Evolutionary conservation across 2,888 invertebrate species (phyloP), one percentile per base, ranked within the genome.

Genomic region (Junonia oenone): DNA sequence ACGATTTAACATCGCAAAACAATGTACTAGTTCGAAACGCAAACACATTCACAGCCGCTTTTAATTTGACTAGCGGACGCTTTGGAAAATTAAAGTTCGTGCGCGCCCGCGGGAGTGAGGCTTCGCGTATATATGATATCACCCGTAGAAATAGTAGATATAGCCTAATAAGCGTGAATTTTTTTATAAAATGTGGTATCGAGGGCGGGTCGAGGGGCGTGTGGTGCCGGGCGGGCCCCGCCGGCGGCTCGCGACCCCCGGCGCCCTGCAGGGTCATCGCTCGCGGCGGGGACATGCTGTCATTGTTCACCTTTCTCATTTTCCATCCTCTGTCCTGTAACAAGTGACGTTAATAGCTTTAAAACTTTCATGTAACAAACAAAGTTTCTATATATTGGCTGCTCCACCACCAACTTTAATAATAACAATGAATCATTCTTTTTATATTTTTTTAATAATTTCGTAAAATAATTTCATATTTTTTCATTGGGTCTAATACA

Each of bases 31-130:
- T 90, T 88, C 88, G 85, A 78, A 81, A 81, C 66, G 72, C 73
- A 72, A 77, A 68, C 69, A 75, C 68, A 71, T 70, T 72, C 69
- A 74, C 72, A 26, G 63, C 70, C 63, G 71, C 73, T 90, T 90
- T 90, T 89, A 90, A 90, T 81, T 89, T 90, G 73, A 90, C 89
- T 79, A 86, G 81, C 69, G 90, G 88, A 77, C 87, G 87, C 80
- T 89, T 89, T 88, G 87, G 79, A 82, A 86, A 81, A 81, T 80
- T 78, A 72, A 76, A 77, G 83, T 84, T 83, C 73, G 78, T 76
- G 66, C 78, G 78, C 75, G 77, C 67, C 59, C 82, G 75, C 63
- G 81, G 74, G 58, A 81, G 63, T 57, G 72, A 72, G 63, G 73
- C 69, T 68, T 71, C 69, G 65, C 71, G 76, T 68, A 80, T 71